Evolutionary conservation across 1,140 invertebrate species (phyloP).

Genomic region (Polypedilum pembai): DNA sequence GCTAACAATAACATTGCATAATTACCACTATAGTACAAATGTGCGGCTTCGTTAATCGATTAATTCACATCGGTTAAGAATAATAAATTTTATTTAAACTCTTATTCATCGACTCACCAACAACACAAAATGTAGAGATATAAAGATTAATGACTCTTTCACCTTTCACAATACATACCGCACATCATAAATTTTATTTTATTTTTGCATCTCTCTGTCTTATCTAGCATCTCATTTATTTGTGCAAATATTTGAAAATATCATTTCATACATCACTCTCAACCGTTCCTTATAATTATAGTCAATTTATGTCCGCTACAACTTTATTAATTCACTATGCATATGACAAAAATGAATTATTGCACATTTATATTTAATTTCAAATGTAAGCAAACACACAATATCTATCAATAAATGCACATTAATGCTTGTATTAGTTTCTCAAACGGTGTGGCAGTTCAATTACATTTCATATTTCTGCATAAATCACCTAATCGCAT

Average conservation of each 20-base stretch:
- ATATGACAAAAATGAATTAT: neutral
- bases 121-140: neutral
- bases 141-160: conserved; percentile 6
- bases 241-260: neutral
- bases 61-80: too few species aligned
- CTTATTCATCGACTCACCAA: neutral
- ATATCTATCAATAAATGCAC: too few species aligned
- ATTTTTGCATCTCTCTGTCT: neutral
- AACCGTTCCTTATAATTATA: neutral
- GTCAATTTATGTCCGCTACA: neutral
- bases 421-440: neutral
- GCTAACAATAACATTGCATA: too few species aligned
- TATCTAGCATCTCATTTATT: neutral
- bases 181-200: too few species aligned
- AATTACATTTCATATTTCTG: neutral
- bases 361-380: neutral
- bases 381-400: too few species aligned
- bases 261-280: neutral
- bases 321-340: neutral
- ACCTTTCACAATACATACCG: neutral
- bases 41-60: too few species aligned
- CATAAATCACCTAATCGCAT: neutral
- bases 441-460: neutral
- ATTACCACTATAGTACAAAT: too few species aligned
- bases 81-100: too few species aligned